Conservation (phyloP, 1,140 invertebrate species). For the Penaeus chinensis region DNA sequence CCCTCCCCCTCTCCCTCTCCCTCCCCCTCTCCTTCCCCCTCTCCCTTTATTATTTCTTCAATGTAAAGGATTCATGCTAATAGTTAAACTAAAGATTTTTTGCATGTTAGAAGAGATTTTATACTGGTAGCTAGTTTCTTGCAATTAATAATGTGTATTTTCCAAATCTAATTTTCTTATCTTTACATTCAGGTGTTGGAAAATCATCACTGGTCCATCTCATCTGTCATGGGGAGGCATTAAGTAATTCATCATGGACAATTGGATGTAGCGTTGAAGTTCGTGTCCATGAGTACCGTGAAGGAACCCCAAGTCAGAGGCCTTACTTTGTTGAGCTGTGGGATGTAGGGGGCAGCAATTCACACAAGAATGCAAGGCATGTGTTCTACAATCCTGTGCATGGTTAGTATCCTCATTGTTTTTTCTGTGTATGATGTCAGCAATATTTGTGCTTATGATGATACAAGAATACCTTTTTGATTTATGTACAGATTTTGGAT, state of each 20-base stretch:
- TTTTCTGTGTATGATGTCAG: not conserved
- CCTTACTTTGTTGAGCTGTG: slow-evolving; percentile 95
- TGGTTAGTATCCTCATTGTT: slow-evolving; percentile 71
- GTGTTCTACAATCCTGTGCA: slow-evolving; percentile 94
- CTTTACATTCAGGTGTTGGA: slow-evolving; percentile 75
- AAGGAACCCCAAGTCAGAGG: slow-evolving; percentile 88
- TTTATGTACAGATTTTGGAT: no score
- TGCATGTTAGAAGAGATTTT: no score
- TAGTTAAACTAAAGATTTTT: no score
- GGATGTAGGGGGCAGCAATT: slow-evolving; percentile 94
- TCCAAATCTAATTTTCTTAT: no score
- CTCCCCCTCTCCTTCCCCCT: no score
- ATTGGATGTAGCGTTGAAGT: slow-evolving; percentile 96
- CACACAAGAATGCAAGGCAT: slow-evolving; percentile 88
- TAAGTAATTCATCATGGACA: slow-evolving; percentile 89
- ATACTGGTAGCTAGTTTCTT: no score
- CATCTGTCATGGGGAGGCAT: slow-evolving; percentile 87
- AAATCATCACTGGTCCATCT: slow-evolving; percentile 94
- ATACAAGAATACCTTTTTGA: no score
- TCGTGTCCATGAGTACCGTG: slow-evolving; percentile 94
- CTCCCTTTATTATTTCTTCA: no score
- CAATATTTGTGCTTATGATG: not conserved
- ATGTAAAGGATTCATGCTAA: no score
- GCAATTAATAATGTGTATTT: no score
- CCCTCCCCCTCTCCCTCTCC: no score